phyloP scores from a whole-genome alignment of 1,140 invertebrate species.

The Heliconius congener region DNA sequence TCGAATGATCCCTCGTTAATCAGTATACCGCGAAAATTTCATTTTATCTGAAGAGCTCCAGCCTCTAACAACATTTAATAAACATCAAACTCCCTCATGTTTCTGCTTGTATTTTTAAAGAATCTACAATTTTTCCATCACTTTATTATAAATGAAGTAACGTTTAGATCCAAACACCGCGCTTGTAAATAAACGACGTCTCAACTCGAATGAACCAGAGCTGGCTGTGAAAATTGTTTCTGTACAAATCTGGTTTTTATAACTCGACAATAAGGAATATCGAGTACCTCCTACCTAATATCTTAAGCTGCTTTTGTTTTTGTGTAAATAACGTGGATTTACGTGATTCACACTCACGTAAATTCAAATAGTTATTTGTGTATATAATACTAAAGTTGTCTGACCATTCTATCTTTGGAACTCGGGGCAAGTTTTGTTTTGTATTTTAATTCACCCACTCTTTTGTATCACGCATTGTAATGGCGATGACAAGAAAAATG shows the following conservation, averaged over 20 bases:
- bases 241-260: constrained; percentile 31
- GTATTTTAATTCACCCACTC: background rate
- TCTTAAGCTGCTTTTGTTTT: constrained; percentile 11
- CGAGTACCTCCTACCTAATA: background rate
- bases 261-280: constrained; percentile 8
- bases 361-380: constrained; percentile 19
- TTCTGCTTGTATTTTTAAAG: constrained; percentile 18
- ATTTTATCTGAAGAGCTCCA: background rate
- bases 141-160: constrained; percentile 27
- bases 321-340: constrained; percentile 26
- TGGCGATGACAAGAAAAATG: background rate
- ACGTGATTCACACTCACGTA: constrained; percentile 22
- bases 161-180: constrained; percentile 20
- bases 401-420: constrained; percentile 23
- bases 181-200: constrained; percentile 16
- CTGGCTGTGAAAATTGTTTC: constrained; percentile 8
- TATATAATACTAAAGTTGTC: constrained; percentile 1
- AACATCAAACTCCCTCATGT: constrained; percentile 14
- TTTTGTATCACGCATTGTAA: background rate
- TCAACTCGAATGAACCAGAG: constrained; percentile 15
- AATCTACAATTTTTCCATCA: constrained; percentile 25
- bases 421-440: constrained; percentile 17
- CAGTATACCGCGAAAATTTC: background rate
- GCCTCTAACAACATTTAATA: background rate
- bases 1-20: background rate